Conservation (phyloP, 2,113 vertebrate species). For the Synchiropus splendidus region DNA sequence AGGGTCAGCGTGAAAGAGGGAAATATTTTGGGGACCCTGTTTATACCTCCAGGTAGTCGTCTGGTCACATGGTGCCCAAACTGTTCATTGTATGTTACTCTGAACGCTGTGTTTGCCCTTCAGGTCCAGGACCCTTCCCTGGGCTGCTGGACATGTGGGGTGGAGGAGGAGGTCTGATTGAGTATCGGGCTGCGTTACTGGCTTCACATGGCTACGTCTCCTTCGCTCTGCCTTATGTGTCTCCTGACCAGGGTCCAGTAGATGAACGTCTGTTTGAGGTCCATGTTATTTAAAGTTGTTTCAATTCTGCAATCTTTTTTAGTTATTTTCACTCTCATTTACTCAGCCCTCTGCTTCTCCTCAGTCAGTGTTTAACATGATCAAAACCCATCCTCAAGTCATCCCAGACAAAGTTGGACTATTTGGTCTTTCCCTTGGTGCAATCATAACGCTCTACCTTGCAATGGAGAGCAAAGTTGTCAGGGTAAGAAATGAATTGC, state of each 20-base stretch:
- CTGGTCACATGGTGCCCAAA: background rate
- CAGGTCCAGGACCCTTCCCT: conserved; percentile 66
- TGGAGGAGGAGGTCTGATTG: conserved; percentile 61
- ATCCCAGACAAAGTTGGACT: conserved; percentile 45
- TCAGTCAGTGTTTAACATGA: conserved; percentile 50
- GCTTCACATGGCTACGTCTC: conserved; percentile 56
- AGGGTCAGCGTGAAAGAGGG: conserved; percentile 39
- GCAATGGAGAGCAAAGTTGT: conserved; percentile 25
- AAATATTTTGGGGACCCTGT: conserved; percentile 50
- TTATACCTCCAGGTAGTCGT: conserved; percentile 60
- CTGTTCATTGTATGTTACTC: background rate
- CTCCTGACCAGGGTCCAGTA: conserved; percentile 10
- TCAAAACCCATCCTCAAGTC: conserved; percentile 55
- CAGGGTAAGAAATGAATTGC: conserved; percentile 27
- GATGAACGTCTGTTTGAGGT: background rate
- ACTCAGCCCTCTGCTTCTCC: background rate
- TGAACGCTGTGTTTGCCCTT: background rate
- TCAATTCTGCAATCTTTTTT: background rate
- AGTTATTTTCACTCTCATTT: background rate
- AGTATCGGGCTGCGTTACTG: conserved; percentile 61
- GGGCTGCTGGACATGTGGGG: conserved; percentile 69
- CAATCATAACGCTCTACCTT: conserved; percentile 21
- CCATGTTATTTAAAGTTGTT: background rate
- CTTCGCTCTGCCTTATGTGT: conserved; percentile 58
- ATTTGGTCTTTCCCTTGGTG: conserved; percentile 55